Evolutionary conservation across 2,113 vertebrate genomes (phyloP).

Genomic region (Cynoglossus semilaevis): DNA sequence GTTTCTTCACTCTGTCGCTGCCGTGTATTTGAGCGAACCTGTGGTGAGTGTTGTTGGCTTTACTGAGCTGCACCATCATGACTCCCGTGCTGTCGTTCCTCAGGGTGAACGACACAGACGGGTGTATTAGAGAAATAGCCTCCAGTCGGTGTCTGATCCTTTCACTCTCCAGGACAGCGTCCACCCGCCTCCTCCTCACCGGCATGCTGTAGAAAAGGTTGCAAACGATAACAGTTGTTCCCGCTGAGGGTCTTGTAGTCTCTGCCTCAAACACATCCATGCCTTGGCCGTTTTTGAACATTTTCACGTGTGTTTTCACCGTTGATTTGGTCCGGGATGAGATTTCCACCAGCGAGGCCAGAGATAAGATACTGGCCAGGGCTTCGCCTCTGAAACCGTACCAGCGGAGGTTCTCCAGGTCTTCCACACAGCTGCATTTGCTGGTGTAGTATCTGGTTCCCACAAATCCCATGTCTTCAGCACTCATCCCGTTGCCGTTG

Average conservation of each 20-base stretch:
- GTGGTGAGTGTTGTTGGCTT: conserved; percentile 82
- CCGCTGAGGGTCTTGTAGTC: conserved; percentile 79
- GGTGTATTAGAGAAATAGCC: conserved; percentile 88
- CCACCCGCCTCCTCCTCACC: conserved; percentile 86
- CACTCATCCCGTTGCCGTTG: conserved; percentile 85
- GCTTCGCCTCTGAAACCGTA: conserved; percentile 94
- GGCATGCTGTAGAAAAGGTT: conserved; percentile 91
- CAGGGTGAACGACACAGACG: conserved; percentile 88
- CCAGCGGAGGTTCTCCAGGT: conserved; percentile 84
- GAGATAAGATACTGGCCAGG: conserved; percentile 83
- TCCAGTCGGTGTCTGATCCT: conserved; percentile 86
- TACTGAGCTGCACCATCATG: conserved; percentile 88
- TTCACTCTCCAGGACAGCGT: conserved; percentile 85
- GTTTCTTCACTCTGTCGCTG: conserved; percentile 81
- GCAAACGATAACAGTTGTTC: conserved; percentile 86
- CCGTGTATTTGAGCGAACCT: conserved; percentile 93
- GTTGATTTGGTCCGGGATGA: conserved; percentile 80
- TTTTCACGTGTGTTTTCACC: conserved; percentile 82
- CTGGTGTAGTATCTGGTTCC: conserved; percentile 88
- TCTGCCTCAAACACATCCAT: conserved; percentile 80
- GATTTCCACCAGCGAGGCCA: conserved; percentile 87
- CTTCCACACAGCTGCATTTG: conserved; percentile 83
- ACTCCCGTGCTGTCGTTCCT: conserved; percentile 84
- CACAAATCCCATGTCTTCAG: conserved; percentile 79
- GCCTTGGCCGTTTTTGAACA: conserved; percentile 83